Base-by-base conservation (phyloP, 2,113 vertebrate genomes). In the Mormoops blainvillei region DNA sequence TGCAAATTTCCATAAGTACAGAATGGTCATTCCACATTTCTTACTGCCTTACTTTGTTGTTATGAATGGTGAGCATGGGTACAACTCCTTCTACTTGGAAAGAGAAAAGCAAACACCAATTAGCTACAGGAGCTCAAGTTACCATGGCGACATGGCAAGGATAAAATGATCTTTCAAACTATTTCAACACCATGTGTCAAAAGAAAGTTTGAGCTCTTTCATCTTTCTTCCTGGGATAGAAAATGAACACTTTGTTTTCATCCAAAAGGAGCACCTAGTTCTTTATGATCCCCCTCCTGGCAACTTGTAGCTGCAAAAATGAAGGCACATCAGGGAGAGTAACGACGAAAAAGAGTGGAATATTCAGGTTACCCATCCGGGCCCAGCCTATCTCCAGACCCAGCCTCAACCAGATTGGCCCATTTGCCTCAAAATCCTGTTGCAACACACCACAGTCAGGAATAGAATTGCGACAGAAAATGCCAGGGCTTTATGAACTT, bases 151-250 rank as follows among this genome's bases (percentile, higher is more conserved):
- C 89, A 20, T 15, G 48, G 68, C 48, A 91, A 91, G 78, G 78
- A 89, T 77, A 76, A 98, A 94, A 95, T 93, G 43, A 73, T 95
- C 80, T 97, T 70, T 96, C 80, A 96, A 96, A 96, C 68, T 94
- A 94, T 97, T 95, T 78, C 31, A 70, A 84, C 68, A 74, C 56
- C 61, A 6, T 96, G 38, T 82, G 58, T 98, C 91, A 95, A 97
- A 96, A 74, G 58, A 82, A 97, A 93, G 68, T 94, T 96, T 80
- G 86, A 94, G 61, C 33, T 87, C 76, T 96, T 97, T 95, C 56
- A 63, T 93, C 89, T 65, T 83, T 94, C 85, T 92, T 97, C 83
- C 91, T 74, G 71, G 63, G 52, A 93, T 90, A 33, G 63, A 48
- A 95, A 94, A 85, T 24, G 45, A 18, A 76, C 13, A 83, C 52